Evolutionary conservation across 1,140 invertebrate genomes (phyloP).

Genomic region (Lasioglossum baleicum): DNA sequence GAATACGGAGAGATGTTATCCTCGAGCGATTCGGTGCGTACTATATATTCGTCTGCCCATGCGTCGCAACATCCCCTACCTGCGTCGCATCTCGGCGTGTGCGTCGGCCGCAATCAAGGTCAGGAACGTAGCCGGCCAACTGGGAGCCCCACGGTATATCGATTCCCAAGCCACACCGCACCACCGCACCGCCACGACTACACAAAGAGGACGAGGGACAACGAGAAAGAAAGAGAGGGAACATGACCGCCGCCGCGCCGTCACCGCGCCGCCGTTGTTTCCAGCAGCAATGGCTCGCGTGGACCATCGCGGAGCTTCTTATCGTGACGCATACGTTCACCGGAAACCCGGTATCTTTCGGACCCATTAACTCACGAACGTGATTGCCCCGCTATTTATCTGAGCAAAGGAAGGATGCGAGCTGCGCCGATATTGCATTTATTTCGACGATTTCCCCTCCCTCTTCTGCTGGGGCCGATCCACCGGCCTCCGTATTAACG

Average conservation of each 20-base stretch:
- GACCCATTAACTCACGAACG: conserved; percentile 51
- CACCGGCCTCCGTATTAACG: too few relatives aligned
- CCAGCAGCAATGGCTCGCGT: conserved; percentile 13
- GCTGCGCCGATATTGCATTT: conserved; percentile 22
- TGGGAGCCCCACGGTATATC: conserved; percentile 29
- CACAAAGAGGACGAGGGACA: background rate
- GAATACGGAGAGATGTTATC: conserved; percentile 51
- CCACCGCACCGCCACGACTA: too few relatives aligned
- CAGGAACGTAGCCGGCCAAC: conserved; percentile 46
- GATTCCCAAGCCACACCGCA: background rate
- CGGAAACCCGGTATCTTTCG: conserved; percentile 75
- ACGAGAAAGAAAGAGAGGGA: too few relatives aligned
- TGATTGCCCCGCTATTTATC: conserved; percentile 52
- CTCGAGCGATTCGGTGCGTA: conserved; percentile 62
- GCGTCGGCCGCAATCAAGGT: conserved; percentile 58
- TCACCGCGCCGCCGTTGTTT: conserved; percentile 6
- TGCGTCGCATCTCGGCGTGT: conserved; percentile 59
- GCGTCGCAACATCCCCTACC: conserved; percentile 64
- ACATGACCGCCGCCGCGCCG: too few relatives aligned
- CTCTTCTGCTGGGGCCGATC: background rate
- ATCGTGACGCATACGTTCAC: conserved; percentile 70
- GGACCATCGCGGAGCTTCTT: conserved; percentile 57
- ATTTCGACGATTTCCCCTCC: conserved; percentile 4
- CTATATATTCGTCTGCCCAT: conserved; percentile 59
- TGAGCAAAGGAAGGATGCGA: conserved; percentile 53